Evolutionary conservation across 1,140 invertebrate species (phyloP).

Genomic region (Dufourea novaeangliae): DNA sequence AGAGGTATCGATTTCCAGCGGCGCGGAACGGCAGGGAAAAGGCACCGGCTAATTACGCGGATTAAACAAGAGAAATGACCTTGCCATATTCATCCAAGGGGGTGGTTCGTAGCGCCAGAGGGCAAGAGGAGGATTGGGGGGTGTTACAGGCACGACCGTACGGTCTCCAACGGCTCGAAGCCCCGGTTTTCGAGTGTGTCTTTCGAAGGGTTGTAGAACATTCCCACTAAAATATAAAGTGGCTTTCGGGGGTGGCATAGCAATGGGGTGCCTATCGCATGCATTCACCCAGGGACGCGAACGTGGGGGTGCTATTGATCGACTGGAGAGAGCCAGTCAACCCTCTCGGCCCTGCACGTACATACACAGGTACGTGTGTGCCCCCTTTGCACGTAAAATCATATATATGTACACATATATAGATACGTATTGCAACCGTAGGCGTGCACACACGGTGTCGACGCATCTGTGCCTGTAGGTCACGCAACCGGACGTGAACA

Average conservation of each 20-base stretch:
- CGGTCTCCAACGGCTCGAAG: slow-evolving; percentile 45
- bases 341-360: slow-evolving; percentile 75
- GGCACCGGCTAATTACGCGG: slow-evolving; percentile 38
- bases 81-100: slow-evolving; percentile 37
- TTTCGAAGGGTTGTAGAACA: slow-evolving; percentile 78
- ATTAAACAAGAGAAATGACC: slow-evolving; percentile 52
- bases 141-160: background rate
- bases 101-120: slow-evolving; percentile 4
- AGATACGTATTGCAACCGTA: no score
- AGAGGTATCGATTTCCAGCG: background rate
- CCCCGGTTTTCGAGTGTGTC: slow-evolving; percentile 69
- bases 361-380: no score
- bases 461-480: slow-evolving; percentile 52
- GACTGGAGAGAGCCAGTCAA: slow-evolving; percentile 77
- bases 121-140: background rate
- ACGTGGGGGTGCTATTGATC: slow-evolving; percentile 78
- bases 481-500: slow-evolving; percentile 47
- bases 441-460: slow-evolving; percentile 38
- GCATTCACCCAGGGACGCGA: slow-evolving; percentile 74
- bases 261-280: slow-evolving; percentile 78
- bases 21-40: background rate
- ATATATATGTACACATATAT: slow-evolving; percentile 41
- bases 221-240: slow-evolving; percentile 81
- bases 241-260: slow-evolving; percentile 78
- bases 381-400: slow-evolving; percentile 62